These are phyloP conservation scores for Acanthiza pusilla DNA, from an alignment of 2,797 vertebrate genomes.

Conservation along the genomic window DNA sequence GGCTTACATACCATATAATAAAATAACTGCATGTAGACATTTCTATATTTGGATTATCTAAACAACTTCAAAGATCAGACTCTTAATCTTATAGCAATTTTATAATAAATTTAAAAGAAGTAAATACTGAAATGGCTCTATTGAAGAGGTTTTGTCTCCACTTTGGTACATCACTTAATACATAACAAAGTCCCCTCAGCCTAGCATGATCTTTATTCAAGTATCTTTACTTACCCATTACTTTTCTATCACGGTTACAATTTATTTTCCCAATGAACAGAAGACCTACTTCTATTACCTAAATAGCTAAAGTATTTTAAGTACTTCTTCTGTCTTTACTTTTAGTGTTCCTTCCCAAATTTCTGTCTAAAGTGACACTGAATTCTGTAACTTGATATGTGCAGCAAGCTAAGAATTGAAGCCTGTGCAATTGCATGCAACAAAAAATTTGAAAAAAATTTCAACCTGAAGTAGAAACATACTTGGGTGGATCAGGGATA, in stretches of 20 bases:
- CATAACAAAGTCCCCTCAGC: not conserved
- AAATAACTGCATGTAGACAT: not conserved
- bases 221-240: not conserved
- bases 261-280: not conserved
- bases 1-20: not conserved
- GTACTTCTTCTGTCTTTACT: not conserved
- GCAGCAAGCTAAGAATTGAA: not conserved
- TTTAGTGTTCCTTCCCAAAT: not conserved
- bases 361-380: not conserved
- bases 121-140: not conserved
- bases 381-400: not conserved
- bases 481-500: not conserved
- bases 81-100: not conserved
- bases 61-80: not conserved
- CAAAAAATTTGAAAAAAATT: not conserved
- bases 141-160: not conserved
- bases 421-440: not conserved
- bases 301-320: not conserved
- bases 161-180: not conserved
- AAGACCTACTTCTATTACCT: not conserved
- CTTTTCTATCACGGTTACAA: not conserved
- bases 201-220: not conserved
- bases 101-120: not conserved
- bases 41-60: not conserved
- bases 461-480: not conserved